These are phyloP conservation scores for Augochlora pura DNA, from an alignment of 1,140 invertebrate species.

Conservation along the genomic window DNA sequence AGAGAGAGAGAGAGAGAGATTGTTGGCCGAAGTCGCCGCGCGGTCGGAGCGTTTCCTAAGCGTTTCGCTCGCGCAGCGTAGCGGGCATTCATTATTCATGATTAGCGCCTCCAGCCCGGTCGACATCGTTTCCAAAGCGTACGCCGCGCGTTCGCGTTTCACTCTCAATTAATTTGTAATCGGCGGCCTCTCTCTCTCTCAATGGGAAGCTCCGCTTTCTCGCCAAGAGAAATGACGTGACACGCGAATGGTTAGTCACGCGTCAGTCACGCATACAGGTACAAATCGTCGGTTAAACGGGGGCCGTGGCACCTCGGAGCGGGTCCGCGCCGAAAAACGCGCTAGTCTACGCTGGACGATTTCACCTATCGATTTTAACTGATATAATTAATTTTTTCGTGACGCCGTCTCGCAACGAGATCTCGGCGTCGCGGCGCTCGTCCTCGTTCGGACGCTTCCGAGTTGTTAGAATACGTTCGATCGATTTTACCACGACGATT, in stretches of 20 bases:
- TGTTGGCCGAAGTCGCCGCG: constrained; percentile 16
- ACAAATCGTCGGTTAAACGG: constrained; percentile 56
- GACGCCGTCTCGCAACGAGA: too few species aligned
- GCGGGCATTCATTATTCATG: constrained; percentile 63
- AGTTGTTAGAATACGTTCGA: too few species aligned
- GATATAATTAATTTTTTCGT: too few species aligned
- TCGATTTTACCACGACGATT: too few species aligned
- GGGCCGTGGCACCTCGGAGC: not conserved
- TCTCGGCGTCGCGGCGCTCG: too few species aligned
- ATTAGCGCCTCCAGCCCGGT: constrained; percentile 50
- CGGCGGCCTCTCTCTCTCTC: constrained; percentile 30
- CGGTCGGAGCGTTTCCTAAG: constrained; percentile 42
- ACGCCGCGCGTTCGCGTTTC: constrained; percentile 57
- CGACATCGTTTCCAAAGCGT: constrained; percentile 54
- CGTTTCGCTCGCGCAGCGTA: constrained; percentile 2
- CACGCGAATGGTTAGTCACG: constrained; percentile 65
- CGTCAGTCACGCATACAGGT: constrained; percentile 60
- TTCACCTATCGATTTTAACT: too few species aligned
- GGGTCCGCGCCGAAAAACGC: constrained; percentile 45
- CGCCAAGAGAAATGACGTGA: constrained; percentile 63
- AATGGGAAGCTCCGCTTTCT: constrained; percentile 46
- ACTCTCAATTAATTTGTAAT: constrained; percentile 68
- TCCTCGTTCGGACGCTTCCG: too few species aligned
- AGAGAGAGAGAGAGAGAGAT: too few species aligned
- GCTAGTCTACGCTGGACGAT: constrained; percentile 51